Evolutionary conservation across 2,888 invertebrate genomes (phyloP).

Genomic region (Eupithecia insigniata): DNA sequence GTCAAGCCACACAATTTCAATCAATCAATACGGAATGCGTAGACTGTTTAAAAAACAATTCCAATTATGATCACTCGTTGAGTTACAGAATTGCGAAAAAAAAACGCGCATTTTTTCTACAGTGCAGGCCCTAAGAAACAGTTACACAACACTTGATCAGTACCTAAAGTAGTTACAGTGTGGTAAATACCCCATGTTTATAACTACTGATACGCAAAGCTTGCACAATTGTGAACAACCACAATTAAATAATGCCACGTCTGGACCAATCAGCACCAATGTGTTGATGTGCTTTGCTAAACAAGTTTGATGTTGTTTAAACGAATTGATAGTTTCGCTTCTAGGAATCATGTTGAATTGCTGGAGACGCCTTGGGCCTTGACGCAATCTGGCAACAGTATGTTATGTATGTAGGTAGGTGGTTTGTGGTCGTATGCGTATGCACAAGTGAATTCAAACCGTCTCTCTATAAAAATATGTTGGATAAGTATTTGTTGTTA

Average conservation of each 20-base stretch:
- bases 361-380: not conserved
- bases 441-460: not conserved
- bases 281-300: not conserved
- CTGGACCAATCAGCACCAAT: not conserved
- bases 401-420: not conserved
- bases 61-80: not conserved
- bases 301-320: conserved; percentile 22
- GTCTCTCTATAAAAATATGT: not conserved
- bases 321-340: conserved; percentile 15
- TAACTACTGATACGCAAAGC: not conserved
- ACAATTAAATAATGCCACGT: not conserved
- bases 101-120: not conserved
- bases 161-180: not conserved
- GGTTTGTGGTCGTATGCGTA: not conserved
- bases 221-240: not conserved
- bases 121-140: not conserved
- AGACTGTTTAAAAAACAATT: not conserved
- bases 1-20: not conserved
- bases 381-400: not conserved
- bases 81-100: not conserved
- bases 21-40: not conserved
- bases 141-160: not conserved
- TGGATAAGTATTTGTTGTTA: not conserved
- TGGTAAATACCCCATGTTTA: not conserved
- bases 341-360: conserved; percentile 15